These are phyloP conservation scores for Aphaenogaster ashmeadi DNA, from an alignment of 1,140 invertebrate species.

Conservation along the genomic window DNA sequence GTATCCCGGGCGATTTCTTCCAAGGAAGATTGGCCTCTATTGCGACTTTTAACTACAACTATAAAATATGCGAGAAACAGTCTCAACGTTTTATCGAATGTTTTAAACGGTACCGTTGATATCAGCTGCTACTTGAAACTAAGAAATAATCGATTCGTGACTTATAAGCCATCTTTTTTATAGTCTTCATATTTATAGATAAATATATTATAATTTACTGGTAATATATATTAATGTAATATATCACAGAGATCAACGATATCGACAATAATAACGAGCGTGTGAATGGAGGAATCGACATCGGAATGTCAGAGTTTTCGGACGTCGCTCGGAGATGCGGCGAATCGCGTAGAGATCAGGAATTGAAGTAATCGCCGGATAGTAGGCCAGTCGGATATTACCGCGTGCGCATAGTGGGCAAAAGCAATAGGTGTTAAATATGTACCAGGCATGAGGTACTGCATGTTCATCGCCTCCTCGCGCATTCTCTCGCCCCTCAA, in stretches of 20 bases:
- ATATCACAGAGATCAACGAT: conserved; percentile 1
- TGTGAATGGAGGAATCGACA: neutral
- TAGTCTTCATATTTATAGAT: neutral
- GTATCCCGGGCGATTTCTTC: conserved; percentile 2
- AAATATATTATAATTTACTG: neutral
- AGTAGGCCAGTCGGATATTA: neutral
- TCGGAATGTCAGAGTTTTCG: neutral
- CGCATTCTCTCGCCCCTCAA: conserved; percentile 96
- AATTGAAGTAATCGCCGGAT: neutral
- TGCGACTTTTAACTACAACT: neutral
- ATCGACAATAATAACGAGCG: neutral
- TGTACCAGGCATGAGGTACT: conserved; percentile 98
- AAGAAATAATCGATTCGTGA: neutral
- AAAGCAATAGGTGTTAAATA: conserved; percentile 81
- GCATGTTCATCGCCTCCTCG: conserved; percentile 98
- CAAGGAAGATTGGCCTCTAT: neutral
- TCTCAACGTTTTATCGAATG: neutral
- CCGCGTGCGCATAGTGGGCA: conserved; percentile 28
- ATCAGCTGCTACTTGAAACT: neutral
- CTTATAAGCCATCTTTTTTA: neutral
- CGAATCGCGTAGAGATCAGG: neutral
- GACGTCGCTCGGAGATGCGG: neutral
- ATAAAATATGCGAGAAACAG: neutral
- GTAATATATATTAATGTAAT: neutral
- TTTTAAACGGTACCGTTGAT: neutral